phyloP scores from a whole-genome alignment of 2,888 invertebrate species.

The Sympetrum striolatum region DNA sequence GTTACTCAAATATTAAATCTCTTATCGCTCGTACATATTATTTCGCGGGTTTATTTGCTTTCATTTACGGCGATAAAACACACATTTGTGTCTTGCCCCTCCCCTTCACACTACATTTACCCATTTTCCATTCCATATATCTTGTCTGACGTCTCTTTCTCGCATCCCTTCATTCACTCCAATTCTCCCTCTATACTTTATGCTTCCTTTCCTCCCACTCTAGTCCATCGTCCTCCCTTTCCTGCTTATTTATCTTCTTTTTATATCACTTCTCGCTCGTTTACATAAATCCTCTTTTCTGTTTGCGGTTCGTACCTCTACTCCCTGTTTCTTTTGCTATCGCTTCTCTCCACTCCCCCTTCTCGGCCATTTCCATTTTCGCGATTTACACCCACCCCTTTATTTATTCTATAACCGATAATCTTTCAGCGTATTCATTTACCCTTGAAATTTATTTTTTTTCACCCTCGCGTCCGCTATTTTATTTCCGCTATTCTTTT shows the following conservation, averaged over 20 bases:
- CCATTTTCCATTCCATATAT: neutral
- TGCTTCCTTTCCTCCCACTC: neutral
- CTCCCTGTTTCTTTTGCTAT: too few relatives aligned
- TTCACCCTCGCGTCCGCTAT: neutral
- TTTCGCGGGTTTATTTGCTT: too few relatives aligned
- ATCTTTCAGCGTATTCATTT: too few relatives aligned
- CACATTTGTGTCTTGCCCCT: neutral
- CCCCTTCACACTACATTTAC: neutral
- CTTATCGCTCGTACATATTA: too few relatives aligned
- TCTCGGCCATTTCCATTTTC: neutral
- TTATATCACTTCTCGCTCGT: too few relatives aligned
- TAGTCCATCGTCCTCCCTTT: neutral
- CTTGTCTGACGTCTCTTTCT: neutral
- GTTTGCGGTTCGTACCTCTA: too few relatives aligned
- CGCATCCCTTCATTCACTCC: neutral
- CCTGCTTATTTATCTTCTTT: too few relatives aligned
- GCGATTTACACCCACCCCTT: too few relatives aligned
- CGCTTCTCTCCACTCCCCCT: neutral
- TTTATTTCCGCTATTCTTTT: neutral
- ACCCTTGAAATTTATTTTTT: neutral
- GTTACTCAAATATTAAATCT: too few relatives aligned
- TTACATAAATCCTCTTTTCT: too few relatives aligned
- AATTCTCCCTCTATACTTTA: neutral
- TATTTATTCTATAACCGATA: too few relatives aligned
- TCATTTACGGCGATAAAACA: too few relatives aligned